These are phyloP conservation scores for Drepana falcataria DNA, from an alignment of 2,888 invertebrate genomes.

Conservation along the genomic window DNA sequence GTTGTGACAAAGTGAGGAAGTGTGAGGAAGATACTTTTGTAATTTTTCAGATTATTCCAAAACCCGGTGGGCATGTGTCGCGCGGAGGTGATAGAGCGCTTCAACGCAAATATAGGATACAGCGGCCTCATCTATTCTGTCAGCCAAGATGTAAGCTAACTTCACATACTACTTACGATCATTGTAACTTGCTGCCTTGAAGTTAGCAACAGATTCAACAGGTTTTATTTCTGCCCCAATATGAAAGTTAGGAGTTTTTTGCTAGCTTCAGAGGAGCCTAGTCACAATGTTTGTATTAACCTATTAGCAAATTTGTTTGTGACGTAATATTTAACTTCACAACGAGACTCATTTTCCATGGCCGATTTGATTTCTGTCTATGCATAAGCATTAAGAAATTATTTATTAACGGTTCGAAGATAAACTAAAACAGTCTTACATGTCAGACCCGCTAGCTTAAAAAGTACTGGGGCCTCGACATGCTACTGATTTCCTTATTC, in stretches of 20 bases:
- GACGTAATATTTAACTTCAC: background rate
- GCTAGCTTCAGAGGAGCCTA: background rate
- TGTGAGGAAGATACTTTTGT: background rate
- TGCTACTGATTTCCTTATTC: no score
- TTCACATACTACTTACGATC: background rate
- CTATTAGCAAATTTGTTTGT: no score
- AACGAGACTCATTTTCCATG: conserved; percentile 12
- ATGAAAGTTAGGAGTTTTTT: no score
- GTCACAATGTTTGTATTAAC: background rate
- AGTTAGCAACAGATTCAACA: background rate
- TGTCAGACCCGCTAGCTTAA: no score
- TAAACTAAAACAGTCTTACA: no score
- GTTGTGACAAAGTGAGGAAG: no score
- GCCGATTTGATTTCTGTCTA: background rate
- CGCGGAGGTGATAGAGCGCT: conserved; percentile 92
- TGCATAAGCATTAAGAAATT: no score
- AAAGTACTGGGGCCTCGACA: no score
- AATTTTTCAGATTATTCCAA: conserved; percentile 66
- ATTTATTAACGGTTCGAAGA: no score
- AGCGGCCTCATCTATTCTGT: conserved; percentile 97
- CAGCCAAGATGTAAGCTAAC: conserved; percentile 91
- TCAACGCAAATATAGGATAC: conserved; percentile 98
- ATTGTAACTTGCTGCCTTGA: background rate
- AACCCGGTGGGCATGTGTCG: conserved; percentile 76
- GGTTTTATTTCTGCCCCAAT: no score